A percentile compares a stretch with the other conserved stretches of the same genome.
Conservation (phyloP, 23 tunicate species). For the Halocynthia roretzi region DNA sequence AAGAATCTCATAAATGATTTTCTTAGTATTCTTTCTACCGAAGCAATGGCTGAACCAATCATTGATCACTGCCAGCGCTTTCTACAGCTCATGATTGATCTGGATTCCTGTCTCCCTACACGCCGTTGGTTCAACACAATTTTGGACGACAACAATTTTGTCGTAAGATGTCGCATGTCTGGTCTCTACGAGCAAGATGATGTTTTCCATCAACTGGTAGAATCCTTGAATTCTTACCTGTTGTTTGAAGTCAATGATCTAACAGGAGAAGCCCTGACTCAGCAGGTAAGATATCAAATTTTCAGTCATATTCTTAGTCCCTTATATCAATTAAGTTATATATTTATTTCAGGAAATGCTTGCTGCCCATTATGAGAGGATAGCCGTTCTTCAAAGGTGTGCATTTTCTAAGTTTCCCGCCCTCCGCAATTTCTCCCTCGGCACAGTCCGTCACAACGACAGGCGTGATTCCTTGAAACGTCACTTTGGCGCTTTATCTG, state of each 20-base stretch:
- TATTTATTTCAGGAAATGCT: constrained; percentile 55
- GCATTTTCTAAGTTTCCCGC: constrained; percentile 74
- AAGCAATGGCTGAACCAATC: constrained; percentile 43
- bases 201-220: constrained; percentile 86
- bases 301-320: background rate
- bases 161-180: constrained; percentile 81
- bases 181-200: constrained; percentile 70
- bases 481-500: constrained; percentile 26
- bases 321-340: background rate
- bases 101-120: constrained; percentile 84
- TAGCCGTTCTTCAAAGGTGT: constrained; percentile 62
- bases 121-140: constrained; percentile 86
- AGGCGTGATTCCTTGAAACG: constrained; percentile 47
- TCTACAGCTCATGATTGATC: constrained; percentile 88
- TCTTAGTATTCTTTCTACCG: constrained; percentile 53
- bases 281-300: constrained; percentile 21
- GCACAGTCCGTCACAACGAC: constrained; percentile 65
- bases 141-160: constrained; percentile 59
- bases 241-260: constrained; percentile 97
- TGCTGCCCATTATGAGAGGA: constrained; percentile 74
- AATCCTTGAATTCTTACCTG: constrained; percentile 57
- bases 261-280: constrained; percentile 79
- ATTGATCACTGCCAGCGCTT: constrained; percentile 84
- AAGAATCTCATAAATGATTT: constrained; percentile 55
- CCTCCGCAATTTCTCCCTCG: constrained; percentile 58